Conservation (phyloP, 2,797 vertebrate species). For the Phoxinus dragarum region DNA sequence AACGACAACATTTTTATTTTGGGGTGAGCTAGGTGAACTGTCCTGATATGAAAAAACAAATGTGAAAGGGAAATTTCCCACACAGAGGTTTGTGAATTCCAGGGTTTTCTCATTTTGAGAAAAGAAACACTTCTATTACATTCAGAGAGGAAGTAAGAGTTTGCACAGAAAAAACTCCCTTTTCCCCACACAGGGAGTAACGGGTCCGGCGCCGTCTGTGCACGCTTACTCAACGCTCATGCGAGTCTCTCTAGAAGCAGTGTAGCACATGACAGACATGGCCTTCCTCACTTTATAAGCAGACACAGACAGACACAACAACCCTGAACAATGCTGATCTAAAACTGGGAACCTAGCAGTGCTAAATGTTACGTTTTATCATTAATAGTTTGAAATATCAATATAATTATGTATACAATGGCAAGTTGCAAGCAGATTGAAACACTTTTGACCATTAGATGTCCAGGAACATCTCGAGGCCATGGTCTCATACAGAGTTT, state of each 20-base stretch:
- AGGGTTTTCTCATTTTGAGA: conserved; percentile 26
- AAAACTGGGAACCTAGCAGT: not conserved
- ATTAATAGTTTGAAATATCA: not conserved
- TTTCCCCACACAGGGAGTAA: not conserved
- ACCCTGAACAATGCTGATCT: not conserved
- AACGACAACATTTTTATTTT: not conserved
- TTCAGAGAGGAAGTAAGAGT: conserved; percentile 26
- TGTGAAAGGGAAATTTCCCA: conserved; percentile 40
- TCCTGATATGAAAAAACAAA: no score
- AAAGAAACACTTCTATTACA: conserved; percentile 2
- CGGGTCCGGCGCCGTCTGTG: not conserved
- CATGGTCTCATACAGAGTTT: not conserved
- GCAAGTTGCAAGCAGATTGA: not conserved
- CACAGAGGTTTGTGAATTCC: conserved; percentile 24
- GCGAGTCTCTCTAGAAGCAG: not conserved
- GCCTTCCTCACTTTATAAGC: conserved; percentile 19
- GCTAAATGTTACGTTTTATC: not conserved
- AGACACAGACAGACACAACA: conserved; percentile 7
- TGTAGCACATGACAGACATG: conserved; percentile 2
- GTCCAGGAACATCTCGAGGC: not conserved
- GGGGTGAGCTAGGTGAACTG: not conserved
- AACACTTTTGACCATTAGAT: not conserved
- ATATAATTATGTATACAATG: not conserved
- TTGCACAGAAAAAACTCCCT: conserved; percentile 16
- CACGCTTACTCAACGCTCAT: not conserved